A percentile compares a stretch with the other conserved stretches of the same genome.
phyloP scores from a whole-genome alignment of 2,888 invertebrate genomes.

The Acronicta aceris region DNA sequence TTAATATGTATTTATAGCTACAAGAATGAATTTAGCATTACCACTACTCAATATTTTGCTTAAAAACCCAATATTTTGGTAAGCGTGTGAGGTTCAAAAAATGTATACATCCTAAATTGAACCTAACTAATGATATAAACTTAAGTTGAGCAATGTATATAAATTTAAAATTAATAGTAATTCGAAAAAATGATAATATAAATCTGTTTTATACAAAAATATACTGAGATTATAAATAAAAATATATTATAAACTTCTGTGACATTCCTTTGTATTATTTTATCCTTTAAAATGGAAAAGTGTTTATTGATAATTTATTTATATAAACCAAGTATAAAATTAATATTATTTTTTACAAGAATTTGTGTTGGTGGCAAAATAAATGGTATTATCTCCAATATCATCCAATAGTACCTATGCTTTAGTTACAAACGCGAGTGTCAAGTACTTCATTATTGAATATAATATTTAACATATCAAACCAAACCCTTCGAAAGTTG shows the following conservation, averaged over 20 bases:
- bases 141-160: constrained; percentile 52
- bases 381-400: not conserved
- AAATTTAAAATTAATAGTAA: constrained; percentile 34
- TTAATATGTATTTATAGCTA: constrained; percentile 84
- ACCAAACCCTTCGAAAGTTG: not conserved
- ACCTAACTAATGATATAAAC: constrained; percentile 46
- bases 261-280: constrained; percentile 18
- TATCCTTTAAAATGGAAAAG: not conserved
- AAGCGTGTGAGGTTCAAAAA: constrained; percentile 61
- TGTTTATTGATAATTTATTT: not conserved
- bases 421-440: not conserved
- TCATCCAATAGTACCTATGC: not conserved
- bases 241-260: constrained; percentile 31
- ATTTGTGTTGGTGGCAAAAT: not conserved
- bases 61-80: constrained; percentile 56
- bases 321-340: not conserved
- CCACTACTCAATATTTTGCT: constrained; percentile 32
- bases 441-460: not conserved
- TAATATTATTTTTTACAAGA: not conserved
- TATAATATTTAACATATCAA: not conserved
- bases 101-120: constrained; percentile 37
- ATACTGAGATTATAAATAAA: constrained; percentile 30
- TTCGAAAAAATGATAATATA: constrained; percentile 24
- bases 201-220: constrained; percentile 41
- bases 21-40: constrained; percentile 86